Percentiles rank a stretch among this genome's conserved stretches.
phyloP scores from a whole-genome alignment of 2,113 vertebrate species.

The Megaceryle maxima region DNA sequence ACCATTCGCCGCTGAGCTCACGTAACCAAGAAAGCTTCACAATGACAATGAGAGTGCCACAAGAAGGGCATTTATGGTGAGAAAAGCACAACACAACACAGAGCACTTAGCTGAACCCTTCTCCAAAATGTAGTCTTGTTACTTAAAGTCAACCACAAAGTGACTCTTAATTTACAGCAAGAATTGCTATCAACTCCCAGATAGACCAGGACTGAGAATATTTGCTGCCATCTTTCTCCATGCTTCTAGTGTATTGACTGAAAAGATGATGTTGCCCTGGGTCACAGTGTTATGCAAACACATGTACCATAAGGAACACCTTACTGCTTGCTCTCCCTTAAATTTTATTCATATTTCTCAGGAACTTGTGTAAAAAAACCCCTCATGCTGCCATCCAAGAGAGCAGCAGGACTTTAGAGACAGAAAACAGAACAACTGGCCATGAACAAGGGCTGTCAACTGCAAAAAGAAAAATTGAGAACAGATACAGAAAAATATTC shows the following conservation, averaged over 20 bases:
- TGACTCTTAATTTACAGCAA: not conserved
- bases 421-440: not conserved
- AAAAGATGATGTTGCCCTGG: not conserved
- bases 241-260: not conserved
- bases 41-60: rapidly evolving
- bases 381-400: not conserved
- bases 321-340: not conserved
- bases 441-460: not conserved
- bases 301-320: not conserved
- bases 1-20: not conserved
- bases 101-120: not conserved
- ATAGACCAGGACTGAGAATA: not conserved
- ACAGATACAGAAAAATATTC: not conserved
- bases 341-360: not conserved
- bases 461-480: not conserved
- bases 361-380: not conserved
- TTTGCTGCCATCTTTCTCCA: not conserved
- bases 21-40: not conserved
- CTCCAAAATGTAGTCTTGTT: not conserved
- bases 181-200: not conserved
- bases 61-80: not conserved
- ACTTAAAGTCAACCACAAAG: not conserved
- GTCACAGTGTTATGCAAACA: not conserved
- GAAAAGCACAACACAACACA: not conserved
- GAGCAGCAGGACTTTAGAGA: not conserved